Percentiles rank a stretch among this genome's conserved stretches.
phyloP scores from a whole-genome alignment of 2,797 vertebrate species.

The Sebastes reedi region DNA sequence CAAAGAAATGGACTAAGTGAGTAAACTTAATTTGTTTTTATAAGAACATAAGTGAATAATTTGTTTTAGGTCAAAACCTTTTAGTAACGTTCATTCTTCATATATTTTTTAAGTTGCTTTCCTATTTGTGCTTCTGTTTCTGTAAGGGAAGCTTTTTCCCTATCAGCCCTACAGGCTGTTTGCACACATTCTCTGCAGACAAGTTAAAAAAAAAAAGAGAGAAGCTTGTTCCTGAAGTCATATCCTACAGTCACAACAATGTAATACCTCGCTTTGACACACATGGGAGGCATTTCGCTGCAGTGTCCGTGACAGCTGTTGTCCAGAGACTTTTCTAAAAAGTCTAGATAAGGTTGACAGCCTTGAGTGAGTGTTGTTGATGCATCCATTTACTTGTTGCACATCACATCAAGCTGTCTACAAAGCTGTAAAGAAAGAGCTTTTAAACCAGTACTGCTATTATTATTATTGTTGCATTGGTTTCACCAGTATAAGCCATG shows the following conservation, averaged over 20 bases:
- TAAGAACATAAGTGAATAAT: slow-evolving; percentile 48
- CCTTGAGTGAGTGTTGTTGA: slow-evolving; percentile 43
- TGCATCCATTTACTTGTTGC: slow-evolving; percentile 31
- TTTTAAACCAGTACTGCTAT: not conserved
- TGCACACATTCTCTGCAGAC: not conserved
- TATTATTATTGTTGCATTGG: not conserved
- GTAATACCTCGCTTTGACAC: slow-evolving; percentile 53
- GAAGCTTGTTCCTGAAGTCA: slow-evolving; percentile 11
- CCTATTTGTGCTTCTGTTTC: not conserved
- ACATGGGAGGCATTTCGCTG: slow-evolving; percentile 48
- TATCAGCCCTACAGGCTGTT: not conserved
- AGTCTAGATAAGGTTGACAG: slow-evolving; percentile 44
- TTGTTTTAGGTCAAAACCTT: slow-evolving; percentile 67
- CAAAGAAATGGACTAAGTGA: not conserved
- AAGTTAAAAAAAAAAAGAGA: no score
- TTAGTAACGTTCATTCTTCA: slow-evolving; percentile 48
- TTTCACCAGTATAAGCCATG: not conserved
- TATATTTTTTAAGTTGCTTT: not conserved
- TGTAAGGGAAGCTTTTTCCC: not conserved
- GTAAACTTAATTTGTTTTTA: not conserved
- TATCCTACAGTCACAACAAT: slow-evolving; percentile 41
- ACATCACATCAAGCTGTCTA: not conserved
- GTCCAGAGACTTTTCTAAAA: slow-evolving; percentile 48
- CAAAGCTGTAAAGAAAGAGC: not conserved
- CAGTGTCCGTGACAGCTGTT: slow-evolving; percentile 44